Evolutionary conservation across 2,113 vertebrate genomes (phyloP).

Genomic region (Progne subis): DNA sequence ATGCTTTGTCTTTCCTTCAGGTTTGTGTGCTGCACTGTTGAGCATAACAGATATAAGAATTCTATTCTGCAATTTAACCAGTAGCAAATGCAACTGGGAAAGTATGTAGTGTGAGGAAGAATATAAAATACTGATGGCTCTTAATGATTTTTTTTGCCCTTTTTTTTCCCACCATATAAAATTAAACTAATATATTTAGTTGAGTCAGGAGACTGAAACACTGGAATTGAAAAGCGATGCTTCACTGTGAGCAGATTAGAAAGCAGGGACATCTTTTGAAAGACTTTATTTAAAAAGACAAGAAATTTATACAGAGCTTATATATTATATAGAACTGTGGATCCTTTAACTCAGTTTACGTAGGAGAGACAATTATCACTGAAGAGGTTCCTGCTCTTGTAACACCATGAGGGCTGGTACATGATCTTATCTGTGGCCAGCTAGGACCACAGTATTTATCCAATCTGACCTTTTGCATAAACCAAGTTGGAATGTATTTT

Average conservation of each 20-base stretch:
- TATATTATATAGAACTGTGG: not conserved
- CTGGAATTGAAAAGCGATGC: not conserved
- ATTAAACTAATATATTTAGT: not conserved
- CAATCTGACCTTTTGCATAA: not conserved
- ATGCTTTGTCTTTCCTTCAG: not conserved
- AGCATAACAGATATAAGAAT: not conserved
- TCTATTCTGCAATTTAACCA: not conserved
- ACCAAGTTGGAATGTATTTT: not conserved
- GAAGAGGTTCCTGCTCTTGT: not conserved
- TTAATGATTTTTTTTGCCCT: not conserved
- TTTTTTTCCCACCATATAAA: not conserved
- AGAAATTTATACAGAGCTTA: not conserved
- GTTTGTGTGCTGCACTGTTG: not conserved
- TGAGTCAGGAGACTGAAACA: not conserved
- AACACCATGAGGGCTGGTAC: not conserved
- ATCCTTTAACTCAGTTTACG: not conserved
- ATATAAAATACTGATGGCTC: not conserved
- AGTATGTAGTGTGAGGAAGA: not conserved
- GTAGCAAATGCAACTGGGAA: not conserved
- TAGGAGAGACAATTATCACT: not conserved
- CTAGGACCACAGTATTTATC: not conserved
- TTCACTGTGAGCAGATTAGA: not conserved
- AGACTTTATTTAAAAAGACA: not conserved
- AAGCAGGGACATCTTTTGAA: not conserved
- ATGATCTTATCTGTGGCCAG: not conserved